Conservation (phyloP, 2,888 invertebrate genomes). For the Byasa hedistus region DNA sequence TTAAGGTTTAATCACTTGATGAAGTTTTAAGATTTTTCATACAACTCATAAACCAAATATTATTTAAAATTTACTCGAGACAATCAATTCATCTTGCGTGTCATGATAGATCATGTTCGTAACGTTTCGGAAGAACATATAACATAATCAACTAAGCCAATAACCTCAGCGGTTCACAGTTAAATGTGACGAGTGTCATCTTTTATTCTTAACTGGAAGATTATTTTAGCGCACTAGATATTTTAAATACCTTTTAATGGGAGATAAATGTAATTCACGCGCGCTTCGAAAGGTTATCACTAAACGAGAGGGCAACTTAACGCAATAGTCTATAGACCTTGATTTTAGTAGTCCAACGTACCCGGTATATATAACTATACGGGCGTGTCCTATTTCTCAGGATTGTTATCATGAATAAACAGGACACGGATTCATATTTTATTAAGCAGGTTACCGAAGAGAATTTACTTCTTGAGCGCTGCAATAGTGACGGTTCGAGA, state of each 20-base stretch:
- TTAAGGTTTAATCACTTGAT: too few relatives aligned
- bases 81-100: too few relatives aligned
- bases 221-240: conserved; percentile 12
- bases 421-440: neutral
- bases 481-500: too few relatives aligned
- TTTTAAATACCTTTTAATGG: conserved; percentile 36
- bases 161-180: neutral
- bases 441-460: too few relatives aligned
- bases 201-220: neutral
- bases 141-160: neutral
- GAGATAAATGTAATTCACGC: conserved; percentile 45
- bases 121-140: neutral
- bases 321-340: conserved; percentile 42
- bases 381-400: conserved; percentile 13
- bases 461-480: too few relatives aligned
- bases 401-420: neutral
- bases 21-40: too few relatives aligned
- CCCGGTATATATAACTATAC: conserved; percentile 34
- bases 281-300: conserved; percentile 51
- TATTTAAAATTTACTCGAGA: too few relatives aligned
- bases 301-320: conserved; percentile 37
- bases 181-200: neutral
- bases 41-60: too few relatives aligned
- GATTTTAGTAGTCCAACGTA: conserved; percentile 42
- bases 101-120: too few relatives aligned